Evolutionary conservation across 2,888 invertebrate species (phyloP), one percentile per base, ranked within the genome.

Genomic region (Euclidia mi): DNA sequence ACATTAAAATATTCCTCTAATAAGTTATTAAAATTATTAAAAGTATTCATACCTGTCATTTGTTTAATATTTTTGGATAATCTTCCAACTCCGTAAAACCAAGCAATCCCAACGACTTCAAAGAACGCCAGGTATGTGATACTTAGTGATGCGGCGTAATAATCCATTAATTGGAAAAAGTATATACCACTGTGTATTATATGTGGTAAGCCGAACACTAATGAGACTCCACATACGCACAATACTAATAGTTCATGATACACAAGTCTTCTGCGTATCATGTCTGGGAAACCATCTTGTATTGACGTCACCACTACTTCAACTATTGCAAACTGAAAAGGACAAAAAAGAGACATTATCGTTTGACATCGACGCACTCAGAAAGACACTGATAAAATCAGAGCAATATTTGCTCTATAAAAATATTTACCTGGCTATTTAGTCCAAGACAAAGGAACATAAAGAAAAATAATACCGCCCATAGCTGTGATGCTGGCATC

Each of bases 301-400:
- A 99, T 97, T 3, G 98, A 98, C 1, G 98, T 98, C 1, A 98
- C 98, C 1, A 99, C 98, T 3, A 98, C 98, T 94, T 99, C 98
- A 41, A 98, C 98, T 64, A 98, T 98, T 28, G 98, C 98, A 92
- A 99, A 98, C 98, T 98, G 93, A 68, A 96, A 51, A 4, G 4
- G 34, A 14, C 6, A 14, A 34, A 14, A 1, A 7, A 6, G 7
- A 25, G 20, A 25, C 7, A 25, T 7, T 25, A 6, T 6, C 6
- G 6, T 25, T 7, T 25, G 20, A 25, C 20, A 7, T 25, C 7
- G 7, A 25, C 20, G 20, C 20, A 6, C 20, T 25, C 7, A 25
- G 7, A 7, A 25, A 25, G 4, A 7, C 7, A 25, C 20, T 25
- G 20, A 6, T 25, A 25, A 25, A 6, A 6, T 25, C 7, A 25